Conservation (phyloP, 2,888 invertebrate genomes). For the Acholoe squamosa region DNA sequence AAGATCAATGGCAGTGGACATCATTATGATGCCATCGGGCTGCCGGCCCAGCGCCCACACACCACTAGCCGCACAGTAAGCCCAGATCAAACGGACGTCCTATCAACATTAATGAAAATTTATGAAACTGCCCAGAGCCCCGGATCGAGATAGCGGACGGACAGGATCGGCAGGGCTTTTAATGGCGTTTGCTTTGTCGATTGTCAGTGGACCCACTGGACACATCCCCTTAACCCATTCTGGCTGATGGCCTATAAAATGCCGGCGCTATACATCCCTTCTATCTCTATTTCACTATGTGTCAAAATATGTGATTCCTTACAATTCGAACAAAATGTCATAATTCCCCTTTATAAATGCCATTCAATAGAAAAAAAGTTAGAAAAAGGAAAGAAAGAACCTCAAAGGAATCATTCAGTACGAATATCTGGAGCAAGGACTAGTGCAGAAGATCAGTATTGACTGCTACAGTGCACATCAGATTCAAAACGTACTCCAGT, state of each 20-base stretch:
- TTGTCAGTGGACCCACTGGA: slow-evolving; percentile 19
- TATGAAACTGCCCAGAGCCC: slow-evolving; percentile 46
- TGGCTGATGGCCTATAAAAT: background rate
- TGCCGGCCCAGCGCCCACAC: slow-evolving; percentile 20
- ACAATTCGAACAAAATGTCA: too few species aligned
- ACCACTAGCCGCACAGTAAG: background rate
- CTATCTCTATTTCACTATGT: background rate
- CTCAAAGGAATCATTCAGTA: background rate
- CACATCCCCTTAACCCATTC: slow-evolving; percentile 7
- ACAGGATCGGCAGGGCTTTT: slow-evolving; percentile 26
- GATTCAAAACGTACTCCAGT: slow-evolving; percentile 50
- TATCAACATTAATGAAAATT: slow-evolving; percentile 58
- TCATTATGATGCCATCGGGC: slow-evolving; percentile 55
- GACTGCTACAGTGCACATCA: slow-evolving; percentile 19
- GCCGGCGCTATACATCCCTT: background rate
- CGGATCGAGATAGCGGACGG: slow-evolving; percentile 39
- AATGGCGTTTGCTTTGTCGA: slow-evolving; percentile 59
- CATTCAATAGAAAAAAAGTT: too few species aligned
- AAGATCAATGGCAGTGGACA: slow-evolving; percentile 42
- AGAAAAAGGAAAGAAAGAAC: too few species aligned
- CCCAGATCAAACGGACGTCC: slow-evolving; percentile 46
- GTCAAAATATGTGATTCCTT: too few species aligned
- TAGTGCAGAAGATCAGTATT: too few species aligned
- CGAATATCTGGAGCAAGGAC: background rate
- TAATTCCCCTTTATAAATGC: too few species aligned